phyloP scores from a whole-genome alignment of 2,113 vertebrate genomes.

The Grammomys surdaster region DNA sequence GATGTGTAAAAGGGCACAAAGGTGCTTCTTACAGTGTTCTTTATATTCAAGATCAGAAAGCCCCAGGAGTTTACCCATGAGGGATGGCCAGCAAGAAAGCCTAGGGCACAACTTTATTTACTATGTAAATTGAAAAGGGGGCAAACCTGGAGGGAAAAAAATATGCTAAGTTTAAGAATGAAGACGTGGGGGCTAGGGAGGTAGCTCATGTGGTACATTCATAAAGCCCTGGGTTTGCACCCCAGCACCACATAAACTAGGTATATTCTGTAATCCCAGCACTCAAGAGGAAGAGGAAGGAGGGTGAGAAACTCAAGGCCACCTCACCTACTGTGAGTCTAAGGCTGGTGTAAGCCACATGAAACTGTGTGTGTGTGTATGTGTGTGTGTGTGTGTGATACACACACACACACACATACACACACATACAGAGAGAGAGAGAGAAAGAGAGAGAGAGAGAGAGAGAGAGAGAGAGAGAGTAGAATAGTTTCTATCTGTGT shows the following conservation, averaged over 20 bases:
- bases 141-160: background rate
- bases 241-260: background rate
- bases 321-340: background rate
- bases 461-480: background rate
- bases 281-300: background rate
- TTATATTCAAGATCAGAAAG: background rate
- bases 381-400: background rate
- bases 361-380: background rate
- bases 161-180: background rate
- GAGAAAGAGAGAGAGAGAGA: rapidly evolving
- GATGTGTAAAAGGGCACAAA: background rate
- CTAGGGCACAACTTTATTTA: background rate
- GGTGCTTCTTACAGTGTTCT: background rate
- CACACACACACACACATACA: too few relatives aligned
- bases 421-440: background rate
- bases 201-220: background rate
- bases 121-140: background rate
- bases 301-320: background rate
- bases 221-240: too few relatives aligned
- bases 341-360: background rate
- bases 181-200: too few relatives aligned
- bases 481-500: background rate
- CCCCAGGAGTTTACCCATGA: background rate
- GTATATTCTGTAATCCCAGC: background rate
- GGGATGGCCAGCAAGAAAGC: background rate